Evolutionary conservation across 2,888 invertebrate species (phyloP), one percentile per base, ranked within the genome.

Genomic region (Epinotia nisella): DNA sequence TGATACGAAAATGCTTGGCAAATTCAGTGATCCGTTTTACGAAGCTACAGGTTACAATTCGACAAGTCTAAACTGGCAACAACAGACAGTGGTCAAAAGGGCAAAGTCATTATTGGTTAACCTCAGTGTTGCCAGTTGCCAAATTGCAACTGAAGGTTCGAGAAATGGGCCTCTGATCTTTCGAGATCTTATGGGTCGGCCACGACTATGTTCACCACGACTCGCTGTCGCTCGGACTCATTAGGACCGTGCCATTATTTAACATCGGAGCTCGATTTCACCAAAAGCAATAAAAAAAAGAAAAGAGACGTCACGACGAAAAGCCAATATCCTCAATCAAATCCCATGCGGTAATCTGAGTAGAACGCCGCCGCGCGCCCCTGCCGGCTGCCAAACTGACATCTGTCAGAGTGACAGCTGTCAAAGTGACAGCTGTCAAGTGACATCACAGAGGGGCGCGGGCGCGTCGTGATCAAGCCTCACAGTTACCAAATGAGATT

Each of bases 401-500:
- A 82, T 75, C 17, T 59, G 53, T 55, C 55, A 67, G n/a, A n/a
- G 7, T 67, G 77, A 80, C 76, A 21, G 49, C 81, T 82, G 84
- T 78, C 81, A 79, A 71, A 71, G 66, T 78, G 76, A 71, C 83
- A 83, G 76, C 76, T 77, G 83, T 76, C 83, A 80, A 21, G 15
- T 80, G 82, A 82, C 79, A 76, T 19, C 41, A 76, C 76, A 81
- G 82, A 78, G 66, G 41, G 39, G 60, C 75, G 74, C 80, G 76
- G 81, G 79, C 86, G 84, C 86, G 84, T 81, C 84, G 84, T 86
- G 83, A 82, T 79, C 80, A 93, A 89, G 94, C 95, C 98, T 97
- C 98, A 98, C 97, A 97, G 97, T 98, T 98, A 98, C 98, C 97
- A 97, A 97, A 97, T 98, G 98, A 98, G 98, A 98, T 98, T 98